A percentile compares a stretch with the other conserved stretches of the same genome.
phyloP scores from a whole-genome alignment of 2,113 vertebrate genomes.

The Hyperopisus bebe region DNA sequence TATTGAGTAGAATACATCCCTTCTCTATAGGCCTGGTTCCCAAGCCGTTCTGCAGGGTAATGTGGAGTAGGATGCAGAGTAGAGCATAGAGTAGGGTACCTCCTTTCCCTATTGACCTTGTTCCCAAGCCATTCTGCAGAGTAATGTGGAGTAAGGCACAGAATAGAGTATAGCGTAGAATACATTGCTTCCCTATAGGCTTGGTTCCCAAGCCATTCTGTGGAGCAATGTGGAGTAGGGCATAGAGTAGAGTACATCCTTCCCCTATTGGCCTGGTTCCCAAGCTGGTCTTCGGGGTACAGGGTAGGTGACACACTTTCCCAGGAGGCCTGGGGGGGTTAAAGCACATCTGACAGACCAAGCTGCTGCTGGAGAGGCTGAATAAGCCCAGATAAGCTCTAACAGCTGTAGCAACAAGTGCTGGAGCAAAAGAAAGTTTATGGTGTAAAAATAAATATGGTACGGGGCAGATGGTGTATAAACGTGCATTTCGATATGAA shows the following conservation, averaged over 20 bases:
- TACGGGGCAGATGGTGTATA: not conserved
- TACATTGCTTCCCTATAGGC: no score
- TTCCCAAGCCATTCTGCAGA: not conserved
- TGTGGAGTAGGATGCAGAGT: no score
- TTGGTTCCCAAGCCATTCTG: no score
- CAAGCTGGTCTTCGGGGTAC: not conserved
- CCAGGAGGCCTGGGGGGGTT: not conserved
- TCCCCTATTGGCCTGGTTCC: not conserved
- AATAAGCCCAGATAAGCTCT: constrained; percentile 15
- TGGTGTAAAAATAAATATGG: constrained; percentile 22
- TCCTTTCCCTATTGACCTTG: not conserved
- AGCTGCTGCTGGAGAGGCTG: not conserved
- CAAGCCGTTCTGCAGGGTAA: no score
- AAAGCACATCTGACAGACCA: constrained; percentile 10
- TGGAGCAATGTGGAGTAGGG: no score
- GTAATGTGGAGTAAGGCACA: not conserved
- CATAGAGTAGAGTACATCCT: not conserved
- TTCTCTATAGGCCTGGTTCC: no score
- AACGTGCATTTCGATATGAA: not conserved
- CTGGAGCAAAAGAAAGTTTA: constrained; percentile 11
- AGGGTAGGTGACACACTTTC: not conserved
- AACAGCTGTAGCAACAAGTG: constrained; percentile 22
- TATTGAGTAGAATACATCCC: no score
- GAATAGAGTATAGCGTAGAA: no score
- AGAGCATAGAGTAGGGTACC: not conserved